A percentile compares a stretch with the other conserved stretches of the same genome.
Conservation (phyloP, 2,888 invertebrate genomes). For the Tachina grossa region DNA sequence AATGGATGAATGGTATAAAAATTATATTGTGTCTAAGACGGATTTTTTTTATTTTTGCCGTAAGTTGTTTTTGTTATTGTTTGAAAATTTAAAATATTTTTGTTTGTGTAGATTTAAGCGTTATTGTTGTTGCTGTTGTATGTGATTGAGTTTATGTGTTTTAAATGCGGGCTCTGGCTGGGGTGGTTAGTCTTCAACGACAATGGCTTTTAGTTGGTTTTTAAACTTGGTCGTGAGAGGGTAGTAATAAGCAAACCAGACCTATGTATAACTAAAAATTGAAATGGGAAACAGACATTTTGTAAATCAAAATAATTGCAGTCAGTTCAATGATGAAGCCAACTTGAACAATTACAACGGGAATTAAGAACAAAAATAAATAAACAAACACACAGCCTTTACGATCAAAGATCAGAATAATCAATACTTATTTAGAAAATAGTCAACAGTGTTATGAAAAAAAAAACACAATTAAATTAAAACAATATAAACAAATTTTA, state of each 20-base stretch:
- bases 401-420: slow-evolving; percentile 55
- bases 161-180: slow-evolving; percentile 74
- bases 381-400: slow-evolving; percentile 19
- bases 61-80: slow-evolving; percentile 58
- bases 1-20: slow-evolving; percentile 63
- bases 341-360: slow-evolving; percentile 40
- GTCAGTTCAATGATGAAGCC: slow-evolving; percentile 22
- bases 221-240: slow-evolving; percentile 83
- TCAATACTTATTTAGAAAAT: neutral
- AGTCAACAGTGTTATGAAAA: neutral
- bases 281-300: neutral
- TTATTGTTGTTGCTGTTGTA: slow-evolving; percentile 54
- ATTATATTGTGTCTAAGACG: slow-evolving; percentile 68
- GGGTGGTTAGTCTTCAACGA: slow-evolving; percentile 76
- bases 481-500: neutral
- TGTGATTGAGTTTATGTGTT: slow-evolving; percentile 62
- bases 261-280: slow-evolving; percentile 22
- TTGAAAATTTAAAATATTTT: slow-evolving; percentile 47
- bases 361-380: slow-evolving; percentile 34
- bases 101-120: slow-evolving; percentile 48
- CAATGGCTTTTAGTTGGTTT: slow-evolving; percentile 81
- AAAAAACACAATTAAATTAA: neutral
- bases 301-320: slow-evolving; percentile 18
- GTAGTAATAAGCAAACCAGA: slow-evolving; percentile 74
- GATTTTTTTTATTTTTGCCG: slow-evolving; percentile 62